phyloP scores from a whole-genome alignment of 1,140 invertebrate genomes.

The Prorops nasuta region DNA sequence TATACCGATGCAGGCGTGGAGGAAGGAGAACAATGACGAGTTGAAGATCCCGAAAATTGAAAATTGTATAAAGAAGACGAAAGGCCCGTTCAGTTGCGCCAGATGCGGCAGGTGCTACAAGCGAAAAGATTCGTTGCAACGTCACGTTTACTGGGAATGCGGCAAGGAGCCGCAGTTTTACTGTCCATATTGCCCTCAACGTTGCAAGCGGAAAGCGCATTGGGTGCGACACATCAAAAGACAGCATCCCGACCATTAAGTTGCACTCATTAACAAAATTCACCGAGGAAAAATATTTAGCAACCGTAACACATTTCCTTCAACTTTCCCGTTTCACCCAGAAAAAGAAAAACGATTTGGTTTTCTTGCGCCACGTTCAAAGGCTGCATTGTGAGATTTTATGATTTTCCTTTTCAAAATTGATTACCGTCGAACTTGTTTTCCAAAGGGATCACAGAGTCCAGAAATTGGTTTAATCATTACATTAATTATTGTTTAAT shows the following conservation, averaged over 20 bases:
- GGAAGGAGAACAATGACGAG: conserved; percentile 10
- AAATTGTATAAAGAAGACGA: conserved; percentile 27
- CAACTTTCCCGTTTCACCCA: too few relatives aligned
- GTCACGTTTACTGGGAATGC: conserved; percentile 68
- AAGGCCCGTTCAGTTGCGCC: conserved; percentile 58
- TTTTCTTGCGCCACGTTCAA: too few relatives aligned
- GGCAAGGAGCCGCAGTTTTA: conserved; percentile 68
- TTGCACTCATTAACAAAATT: too few relatives aligned
- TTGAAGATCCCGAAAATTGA: conserved; percentile 43
- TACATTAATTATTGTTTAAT: too few relatives aligned
- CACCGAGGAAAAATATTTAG: too few relatives aligned
- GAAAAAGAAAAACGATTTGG: conserved; percentile 23
- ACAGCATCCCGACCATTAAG: conserved; percentile 59
- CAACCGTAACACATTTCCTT: too few relatives aligned
- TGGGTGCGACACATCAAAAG: conserved; percentile 61
- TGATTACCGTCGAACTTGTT: too few relatives aligned
- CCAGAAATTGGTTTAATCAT: too few relatives aligned
- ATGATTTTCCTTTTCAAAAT: too few relatives aligned
- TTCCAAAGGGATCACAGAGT: too few relatives aligned
- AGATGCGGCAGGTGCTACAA: conserved; percentile 66
- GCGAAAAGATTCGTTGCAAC: conserved; percentile 65
- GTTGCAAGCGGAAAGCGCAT: conserved; percentile 62
- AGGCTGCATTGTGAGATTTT: too few relatives aligned
- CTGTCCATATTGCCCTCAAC: conserved; percentile 65
- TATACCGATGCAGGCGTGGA: conserved; percentile 40